phyloP scores from a whole-genome alignment of 2,888 invertebrate genomes.

The Saturnia pavonia region DNA sequence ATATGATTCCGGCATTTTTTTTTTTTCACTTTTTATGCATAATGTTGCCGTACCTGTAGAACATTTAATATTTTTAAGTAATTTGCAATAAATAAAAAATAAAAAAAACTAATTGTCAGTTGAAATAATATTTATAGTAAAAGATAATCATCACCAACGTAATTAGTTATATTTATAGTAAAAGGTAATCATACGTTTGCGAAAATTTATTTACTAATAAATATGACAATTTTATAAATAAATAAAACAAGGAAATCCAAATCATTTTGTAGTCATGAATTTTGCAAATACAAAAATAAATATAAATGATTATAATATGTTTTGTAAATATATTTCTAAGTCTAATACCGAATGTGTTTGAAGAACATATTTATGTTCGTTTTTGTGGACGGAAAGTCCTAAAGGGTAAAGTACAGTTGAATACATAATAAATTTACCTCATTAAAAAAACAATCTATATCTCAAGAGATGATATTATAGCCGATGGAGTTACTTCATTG shows the following conservation, averaged over 20 bases:
- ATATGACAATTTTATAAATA: too few relatives aligned
- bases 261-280: too few relatives aligned
- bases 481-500: background rate
- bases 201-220: too few relatives aligned
- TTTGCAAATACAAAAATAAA: too few relatives aligned
- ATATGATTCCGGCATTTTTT: too few relatives aligned
- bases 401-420: background rate
- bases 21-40: background rate
- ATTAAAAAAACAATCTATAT: background rate
- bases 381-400: conserved; percentile 11
- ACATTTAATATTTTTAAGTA: background rate
- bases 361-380: background rate
- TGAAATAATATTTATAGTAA: too few relatives aligned
- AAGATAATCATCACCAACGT: too few relatives aligned
- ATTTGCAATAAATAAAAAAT: background rate
- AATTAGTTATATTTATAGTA: too few relatives aligned
- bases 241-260: too few relatives aligned
- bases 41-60: background rate
- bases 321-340: background rate
- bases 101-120: too few relatives aligned
- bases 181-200: too few relatives aligned
- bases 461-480: background rate
- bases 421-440: background rate
- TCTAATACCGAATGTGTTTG: background rate
- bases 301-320: background rate